A percentile compares a stretch with the other conserved stretches of the same genome.
phyloP scores from a whole-genome alignment of 2,797 vertebrate genomes.

The Chelidonichthys spinosus region DNA sequence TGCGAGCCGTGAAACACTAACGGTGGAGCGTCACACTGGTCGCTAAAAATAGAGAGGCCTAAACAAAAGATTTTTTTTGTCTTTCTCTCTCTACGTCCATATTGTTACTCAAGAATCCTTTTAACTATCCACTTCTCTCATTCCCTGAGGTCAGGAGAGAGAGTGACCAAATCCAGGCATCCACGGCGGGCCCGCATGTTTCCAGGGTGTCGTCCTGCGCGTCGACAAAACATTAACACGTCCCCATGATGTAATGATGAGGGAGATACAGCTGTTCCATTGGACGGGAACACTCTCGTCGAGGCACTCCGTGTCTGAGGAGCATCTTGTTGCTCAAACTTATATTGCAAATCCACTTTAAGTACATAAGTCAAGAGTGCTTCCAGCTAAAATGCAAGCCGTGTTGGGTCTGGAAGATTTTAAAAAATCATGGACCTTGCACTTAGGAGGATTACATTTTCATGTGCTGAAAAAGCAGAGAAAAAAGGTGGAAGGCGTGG shows the following conservation, averaged over 20 bases:
- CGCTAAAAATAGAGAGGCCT: conserved; percentile 82
- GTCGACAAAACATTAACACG: conserved; percentile 65
- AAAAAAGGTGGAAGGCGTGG: conserved; percentile 25
- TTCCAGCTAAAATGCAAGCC: conserved; percentile 76
- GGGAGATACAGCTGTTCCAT: conserved; percentile 66
- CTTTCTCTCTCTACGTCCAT: conserved; percentile 41
- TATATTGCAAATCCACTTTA: conserved; percentile 76
- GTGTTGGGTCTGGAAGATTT: conserved; percentile 67
- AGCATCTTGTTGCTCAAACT: conserved; percentile 64
- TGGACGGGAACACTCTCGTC: conserved; percentile 45
- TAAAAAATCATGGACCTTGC: conserved; percentile 77
- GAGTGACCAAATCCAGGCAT: conserved; percentile 54
- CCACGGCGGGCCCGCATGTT: conserved; percentile 39
- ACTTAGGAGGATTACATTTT: conserved; percentile 80
- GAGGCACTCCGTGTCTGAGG: conserved; percentile 39
- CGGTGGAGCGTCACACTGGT: conserved; percentile 64
- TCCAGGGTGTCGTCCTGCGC: conserved; percentile 50
- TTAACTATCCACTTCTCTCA: conserved; percentile 74
- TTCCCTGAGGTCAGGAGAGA: conserved; percentile 70
- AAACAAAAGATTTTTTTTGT: conserved; percentile 70
- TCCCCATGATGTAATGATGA: conserved; percentile 68
- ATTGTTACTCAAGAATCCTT: conserved; percentile 84
- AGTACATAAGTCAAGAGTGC: conserved; percentile 67
- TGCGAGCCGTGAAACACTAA: conserved; percentile 79
- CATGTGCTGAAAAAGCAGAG: conserved; percentile 39